Percentiles rank a stretch among this genome's conserved stretches.
phyloP scores from a whole-genome alignment of 1,140 invertebrate genomes.

The Formica exsecta region DNA sequence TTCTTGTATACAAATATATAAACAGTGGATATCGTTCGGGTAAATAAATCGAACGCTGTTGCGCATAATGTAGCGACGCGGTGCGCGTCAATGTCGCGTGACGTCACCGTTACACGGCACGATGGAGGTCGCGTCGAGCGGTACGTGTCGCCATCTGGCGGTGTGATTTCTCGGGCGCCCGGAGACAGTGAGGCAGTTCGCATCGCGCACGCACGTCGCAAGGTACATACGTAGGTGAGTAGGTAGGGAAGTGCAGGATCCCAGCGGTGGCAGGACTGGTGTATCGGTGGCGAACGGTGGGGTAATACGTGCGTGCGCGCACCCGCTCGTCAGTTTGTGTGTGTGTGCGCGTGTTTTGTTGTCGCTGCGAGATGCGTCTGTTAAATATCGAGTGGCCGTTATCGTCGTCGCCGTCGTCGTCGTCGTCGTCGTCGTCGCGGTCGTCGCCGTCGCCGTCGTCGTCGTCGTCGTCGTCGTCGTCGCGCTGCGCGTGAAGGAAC shows the following conservation, averaged over 20 bases:
- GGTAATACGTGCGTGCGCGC: conserved; percentile 62
- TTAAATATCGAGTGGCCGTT: conserved; percentile 70
- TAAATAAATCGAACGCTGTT: neutral
- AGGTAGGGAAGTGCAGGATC: conserved; percentile 39
- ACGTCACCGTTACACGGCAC: neutral
- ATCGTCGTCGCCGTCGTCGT: conserved; percentile 4
- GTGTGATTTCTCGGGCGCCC: neutral
- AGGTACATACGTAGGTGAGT: neutral
- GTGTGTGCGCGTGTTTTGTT: conserved; percentile 68
- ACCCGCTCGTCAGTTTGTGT: neutral
- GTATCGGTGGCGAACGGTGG: conserved; percentile 74
- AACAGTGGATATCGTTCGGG: neutral
- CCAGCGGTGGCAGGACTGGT: conserved; percentile 70
- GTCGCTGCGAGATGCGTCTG: conserved; percentile 77
- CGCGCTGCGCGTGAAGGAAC: too few species aligned
- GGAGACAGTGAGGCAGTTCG: conserved; percentile 13
- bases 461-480: neutral
- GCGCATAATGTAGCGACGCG: neutral
- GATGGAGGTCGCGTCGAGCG: neutral
- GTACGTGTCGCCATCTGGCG: conserved; percentile 52
- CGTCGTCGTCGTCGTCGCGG: neutral
- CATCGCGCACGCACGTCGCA: conserved; percentile 26
- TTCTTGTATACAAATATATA: too few species aligned
- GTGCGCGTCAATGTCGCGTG: conserved; percentile 26
- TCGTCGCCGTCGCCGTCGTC: neutral